phyloP scores from a whole-genome alignment of 2,888 invertebrate species.

The Cantharis lateralis region DNA sequence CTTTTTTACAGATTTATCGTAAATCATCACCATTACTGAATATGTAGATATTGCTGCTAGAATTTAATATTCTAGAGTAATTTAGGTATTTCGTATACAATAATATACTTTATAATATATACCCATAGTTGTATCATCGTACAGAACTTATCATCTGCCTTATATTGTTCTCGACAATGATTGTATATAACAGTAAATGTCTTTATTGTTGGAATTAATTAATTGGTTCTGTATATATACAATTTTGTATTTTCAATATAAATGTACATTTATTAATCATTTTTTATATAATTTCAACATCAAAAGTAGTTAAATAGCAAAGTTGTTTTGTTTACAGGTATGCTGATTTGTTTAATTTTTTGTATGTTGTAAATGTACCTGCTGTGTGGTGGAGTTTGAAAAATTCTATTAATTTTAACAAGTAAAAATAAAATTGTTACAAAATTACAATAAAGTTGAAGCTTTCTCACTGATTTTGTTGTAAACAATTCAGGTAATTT shows the following conservation, averaged over 20 bases:
- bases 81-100: conserved; percentile 40
- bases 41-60: conserved; percentile 30
- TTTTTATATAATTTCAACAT: neutral
- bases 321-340: neutral
- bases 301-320: neutral
- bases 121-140: conserved; percentile 38
- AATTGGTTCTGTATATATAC: conserved; percentile 47
- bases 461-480: neutral
- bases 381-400: neutral
- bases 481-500: neutral
- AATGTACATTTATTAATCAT: conserved; percentile 6
- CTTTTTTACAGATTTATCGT: conserved; percentile 53
- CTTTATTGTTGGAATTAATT: conserved; percentile 46
- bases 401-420: neutral
- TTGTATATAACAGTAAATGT: conserved; percentile 38
- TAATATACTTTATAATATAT: conserved; percentile 39
- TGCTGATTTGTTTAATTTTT: neutral
- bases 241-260: conserved; percentile 29
- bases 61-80: conserved; percentile 35
- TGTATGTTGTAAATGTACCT: neutral
- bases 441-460: neutral
- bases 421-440: neutral
- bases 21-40: conserved; percentile 34
- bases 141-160: conserved; percentile 37
- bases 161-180: conserved; percentile 48